Evolutionary conservation across 2,113 vertebrate genomes (phyloP).

Genomic region (Oreochromis aureus): DNA sequence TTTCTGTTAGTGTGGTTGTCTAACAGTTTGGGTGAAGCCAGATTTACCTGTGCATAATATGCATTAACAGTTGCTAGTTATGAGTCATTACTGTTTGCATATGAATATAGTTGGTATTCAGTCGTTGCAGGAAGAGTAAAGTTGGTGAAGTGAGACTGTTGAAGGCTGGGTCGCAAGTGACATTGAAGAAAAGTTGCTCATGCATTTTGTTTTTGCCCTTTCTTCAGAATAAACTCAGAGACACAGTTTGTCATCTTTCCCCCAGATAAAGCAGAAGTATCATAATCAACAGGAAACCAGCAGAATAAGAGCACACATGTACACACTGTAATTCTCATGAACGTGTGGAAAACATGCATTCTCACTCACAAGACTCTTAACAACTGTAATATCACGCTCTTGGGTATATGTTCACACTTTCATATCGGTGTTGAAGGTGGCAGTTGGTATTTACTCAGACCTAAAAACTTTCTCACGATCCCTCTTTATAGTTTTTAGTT

Average conservation of each 20-base stretch:
- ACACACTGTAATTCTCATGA: not conserved
- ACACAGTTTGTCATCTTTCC: not conserved
- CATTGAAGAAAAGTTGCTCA: not conserved
- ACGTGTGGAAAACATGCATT: not conserved
- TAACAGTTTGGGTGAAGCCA: slow-evolving; percentile 17
- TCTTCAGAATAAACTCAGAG: not conserved
- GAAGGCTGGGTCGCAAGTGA: not conserved
- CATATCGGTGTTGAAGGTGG: not conserved
- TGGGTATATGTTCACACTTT: not conserved
- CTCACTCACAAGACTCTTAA: not conserved
- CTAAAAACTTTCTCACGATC: not conserved
- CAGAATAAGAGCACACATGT: not conserved
- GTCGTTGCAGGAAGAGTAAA: not conserved
- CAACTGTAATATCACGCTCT: not conserved
- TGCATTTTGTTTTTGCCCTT: not conserved
- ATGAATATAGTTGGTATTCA: not conserved
- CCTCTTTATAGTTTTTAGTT: not conserved
- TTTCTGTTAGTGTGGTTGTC: not conserved
- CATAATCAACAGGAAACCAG: slow-evolving; percentile 29
- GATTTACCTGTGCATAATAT: not conserved
- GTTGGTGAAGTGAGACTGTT: not conserved
- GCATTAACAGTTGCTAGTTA: not conserved
- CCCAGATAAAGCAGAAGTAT: slow-evolving; percentile 33
- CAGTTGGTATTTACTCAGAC: not conserved
- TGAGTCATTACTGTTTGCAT: slow-evolving; percentile 12